Percentiles rank a stretch among this genome's conserved stretches.
Conservation (phyloP, 2,888 invertebrate genomes). For the Drosophila prolongata region DNA sequence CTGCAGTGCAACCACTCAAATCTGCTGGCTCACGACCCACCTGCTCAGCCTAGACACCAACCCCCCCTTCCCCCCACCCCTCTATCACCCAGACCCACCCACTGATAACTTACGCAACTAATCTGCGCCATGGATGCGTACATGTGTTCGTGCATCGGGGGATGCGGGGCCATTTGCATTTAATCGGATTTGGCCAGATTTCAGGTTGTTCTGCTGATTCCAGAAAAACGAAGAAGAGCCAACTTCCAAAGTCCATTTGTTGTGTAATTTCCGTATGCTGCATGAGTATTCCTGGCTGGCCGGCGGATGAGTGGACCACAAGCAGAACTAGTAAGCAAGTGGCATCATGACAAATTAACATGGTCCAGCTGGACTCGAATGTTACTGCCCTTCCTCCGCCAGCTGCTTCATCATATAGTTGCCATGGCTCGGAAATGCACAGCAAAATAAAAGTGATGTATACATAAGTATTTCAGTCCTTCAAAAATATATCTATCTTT, state of each 20-base stretch:
- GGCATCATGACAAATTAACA: conserved; percentile 77
- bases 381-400: conserved; percentile 44
- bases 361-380: conserved; percentile 46
- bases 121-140: conserved; percentile 48
- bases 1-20: conserved; percentile 62
- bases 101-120: conserved; percentile 76
- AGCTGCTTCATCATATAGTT: conserved; percentile 20
- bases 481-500: no score
- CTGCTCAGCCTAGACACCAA: background rate
- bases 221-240: conserved; percentile 40
- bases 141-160: conserved; percentile 15
- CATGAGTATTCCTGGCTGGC: conserved; percentile 11
- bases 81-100: conserved; percentile 7
- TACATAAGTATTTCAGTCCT: no score
- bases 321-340: conserved; percentile 48
- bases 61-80: background rate
- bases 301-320: conserved; percentile 38
- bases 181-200: conserved; percentile 79
- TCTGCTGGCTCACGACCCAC: conserved; percentile 26
- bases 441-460: background rate
- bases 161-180: conserved; percentile 64
- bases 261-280: conserved; percentile 60
- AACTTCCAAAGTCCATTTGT: conserved; percentile 60
- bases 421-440: background rate
- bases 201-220: conserved; percentile 69